Conservation (phyloP, 2,113 vertebrate species). For the Sakesphorus luctuosus region DNA sequence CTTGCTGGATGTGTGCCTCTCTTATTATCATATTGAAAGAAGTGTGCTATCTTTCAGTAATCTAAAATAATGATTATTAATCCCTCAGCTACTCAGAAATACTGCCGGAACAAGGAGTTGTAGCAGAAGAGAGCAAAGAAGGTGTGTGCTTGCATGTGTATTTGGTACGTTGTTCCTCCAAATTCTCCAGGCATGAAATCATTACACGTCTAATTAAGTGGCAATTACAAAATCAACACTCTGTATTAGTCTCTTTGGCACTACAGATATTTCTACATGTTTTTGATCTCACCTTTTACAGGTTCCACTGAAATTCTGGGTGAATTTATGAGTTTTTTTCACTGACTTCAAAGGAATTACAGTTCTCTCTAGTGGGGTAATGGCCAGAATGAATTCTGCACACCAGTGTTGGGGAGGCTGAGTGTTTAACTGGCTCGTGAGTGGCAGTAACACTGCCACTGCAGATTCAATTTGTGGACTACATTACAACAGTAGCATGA, state of each 20-base stretch:
- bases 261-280: not conserved
- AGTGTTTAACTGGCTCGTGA: rapidly evolving
- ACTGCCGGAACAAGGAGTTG: not conserved
- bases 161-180: not conserved
- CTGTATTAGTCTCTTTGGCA: not conserved
- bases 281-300: not conserved
- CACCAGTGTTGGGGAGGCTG: not conserved
- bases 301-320: not conserved
- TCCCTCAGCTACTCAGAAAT: not conserved
- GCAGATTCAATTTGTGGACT: not conserved
- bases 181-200: not conserved
- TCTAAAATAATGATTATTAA: not conserved
- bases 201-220: slow-evolving; percentile 22
- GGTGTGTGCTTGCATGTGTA: not conserved
- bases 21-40: not conserved
- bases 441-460: not conserved
- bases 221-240: not conserved
- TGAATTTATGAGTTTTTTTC: not conserved
- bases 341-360: not conserved
- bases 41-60: not conserved
- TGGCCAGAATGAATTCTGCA: not conserved
- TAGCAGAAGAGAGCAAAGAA: not conserved
- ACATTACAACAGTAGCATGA: not conserved
- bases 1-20: not conserved
- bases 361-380: rapidly evolving